phyloP scores from a whole-genome alignment of 2,797 vertebrate species.

The Hyperoplus lanceolatus region DNA sequence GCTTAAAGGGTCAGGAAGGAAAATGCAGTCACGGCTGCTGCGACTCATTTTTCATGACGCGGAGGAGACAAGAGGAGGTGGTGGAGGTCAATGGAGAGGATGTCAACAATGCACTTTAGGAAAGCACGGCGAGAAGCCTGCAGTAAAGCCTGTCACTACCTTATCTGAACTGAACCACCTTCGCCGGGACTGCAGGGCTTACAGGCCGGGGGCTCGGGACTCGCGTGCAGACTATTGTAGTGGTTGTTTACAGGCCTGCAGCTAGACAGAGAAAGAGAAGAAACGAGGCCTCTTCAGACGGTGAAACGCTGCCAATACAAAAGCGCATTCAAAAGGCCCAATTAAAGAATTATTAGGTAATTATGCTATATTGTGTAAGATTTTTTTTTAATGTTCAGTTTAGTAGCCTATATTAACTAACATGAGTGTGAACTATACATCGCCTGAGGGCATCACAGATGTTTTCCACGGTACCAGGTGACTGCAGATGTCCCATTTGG shows the following conservation, averaged over 20 bases:
- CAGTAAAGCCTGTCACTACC: slow-evolving; percentile 30
- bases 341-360: slow-evolving; percentile 1
- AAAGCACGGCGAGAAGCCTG: slow-evolving; percentile 42
- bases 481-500: slow-evolving; percentile 11
- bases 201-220: not conserved
- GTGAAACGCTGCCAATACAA: not conserved
- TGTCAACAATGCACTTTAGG: slow-evolving; percentile 77
- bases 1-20: slow-evolving; percentile 78
- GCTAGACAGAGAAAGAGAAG: slow-evolving; percentile 22
- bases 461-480: slow-evolving; percentile 21
- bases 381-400: slow-evolving; percentile 5
- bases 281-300: not conserved
- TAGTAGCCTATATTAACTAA: not conserved
- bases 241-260: slow-evolving; percentile 9
- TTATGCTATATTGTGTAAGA: slow-evolving; percentile 7
- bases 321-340: not conserved
- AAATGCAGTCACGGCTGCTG: slow-evolving; percentile 74
- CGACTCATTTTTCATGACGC: slow-evolving; percentile 84
- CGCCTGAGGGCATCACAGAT: slow-evolving; percentile 9
- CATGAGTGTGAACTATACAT: not conserved
- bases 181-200: not conserved
- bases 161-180: slow-evolving; percentile 23
- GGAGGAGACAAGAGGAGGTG: slow-evolving; percentile 81
- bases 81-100: slow-evolving; percentile 80
- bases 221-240: not conserved